A percentile compares a stretch with the other conserved stretches of the same genome.
Conservation (phyloP, 2,888 invertebrate species). For the Cyrtodaria siliqua region DNA sequence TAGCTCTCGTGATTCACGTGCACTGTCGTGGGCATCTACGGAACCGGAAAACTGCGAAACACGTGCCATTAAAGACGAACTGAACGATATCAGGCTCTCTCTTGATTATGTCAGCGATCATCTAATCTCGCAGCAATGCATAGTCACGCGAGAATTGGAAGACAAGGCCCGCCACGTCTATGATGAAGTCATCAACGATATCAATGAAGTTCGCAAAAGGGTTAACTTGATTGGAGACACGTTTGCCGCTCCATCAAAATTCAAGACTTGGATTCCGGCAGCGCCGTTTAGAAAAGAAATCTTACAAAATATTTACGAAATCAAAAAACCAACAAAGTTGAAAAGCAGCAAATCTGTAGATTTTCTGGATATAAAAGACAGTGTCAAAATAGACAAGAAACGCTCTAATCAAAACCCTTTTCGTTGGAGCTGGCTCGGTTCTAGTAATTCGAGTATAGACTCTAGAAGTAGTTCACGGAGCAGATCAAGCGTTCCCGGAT, state of each 20-base stretch:
- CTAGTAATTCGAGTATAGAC: slow-evolving; percentile 24
- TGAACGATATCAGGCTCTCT: slow-evolving; percentile 41
- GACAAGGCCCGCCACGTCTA: slow-evolving; percentile 49
- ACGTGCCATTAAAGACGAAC: slow-evolving; percentile 28
- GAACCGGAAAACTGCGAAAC: slow-evolving; percentile 12
- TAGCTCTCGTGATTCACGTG: slow-evolving; percentile 1
- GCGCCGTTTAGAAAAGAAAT: slow-evolving; percentile 28
- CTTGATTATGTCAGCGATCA: slow-evolving; percentile 37
- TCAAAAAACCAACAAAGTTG: slow-evolving; percentile 24
- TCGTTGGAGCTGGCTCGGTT: slow-evolving; percentile 3
- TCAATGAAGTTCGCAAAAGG: slow-evolving; percentile 45
- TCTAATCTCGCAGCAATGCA: slow-evolving; percentile 42
- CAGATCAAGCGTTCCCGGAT: slow-evolving; percentile 35
- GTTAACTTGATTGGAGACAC: slow-evolving; percentile 46
- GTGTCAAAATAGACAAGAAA: background rate
- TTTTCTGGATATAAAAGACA: slow-evolving; percentile 38
- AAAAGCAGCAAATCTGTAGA: slow-evolving; percentile 53
- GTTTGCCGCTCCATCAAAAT: slow-evolving; percentile 28
- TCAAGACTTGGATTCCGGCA: slow-evolving; percentile 39
- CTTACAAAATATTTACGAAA: slow-evolving; percentile 18
- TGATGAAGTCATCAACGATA: slow-evolving; percentile 52
- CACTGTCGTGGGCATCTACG: slow-evolving; percentile 17
- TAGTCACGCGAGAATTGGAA: slow-evolving; percentile 53
- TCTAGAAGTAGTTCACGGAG: slow-evolving; percentile 14
- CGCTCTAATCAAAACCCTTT: background rate